These are phyloP conservation scores for Malurus leucopterus DNA, from an alignment of 2,797 vertebrate species.

Conservation along the genomic window DNA sequence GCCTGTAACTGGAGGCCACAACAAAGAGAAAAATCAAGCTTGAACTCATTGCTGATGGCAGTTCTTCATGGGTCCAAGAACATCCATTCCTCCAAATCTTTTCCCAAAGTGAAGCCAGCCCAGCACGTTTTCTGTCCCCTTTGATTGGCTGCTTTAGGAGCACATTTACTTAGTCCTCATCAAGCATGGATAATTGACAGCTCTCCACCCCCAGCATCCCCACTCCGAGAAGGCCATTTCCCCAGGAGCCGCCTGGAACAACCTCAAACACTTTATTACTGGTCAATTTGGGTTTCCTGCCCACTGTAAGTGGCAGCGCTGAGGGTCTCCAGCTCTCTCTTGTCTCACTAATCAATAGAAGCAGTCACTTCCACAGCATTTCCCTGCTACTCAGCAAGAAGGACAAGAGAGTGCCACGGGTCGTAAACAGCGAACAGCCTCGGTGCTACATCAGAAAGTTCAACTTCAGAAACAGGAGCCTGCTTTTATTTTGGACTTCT, in stretches of 20 bases:
- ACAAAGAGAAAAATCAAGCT: neutral
- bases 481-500: neutral
- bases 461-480: slow-evolving; percentile 21
- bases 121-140: neutral
- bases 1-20: neutral
- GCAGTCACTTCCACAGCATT: slow-evolving; percentile 71
- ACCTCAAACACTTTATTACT: slow-evolving; percentile 77
- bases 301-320: slow-evolving; percentile 77
- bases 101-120: neutral
- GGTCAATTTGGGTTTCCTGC: slow-evolving; percentile 78
- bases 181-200: slow-evolving; percentile 71
- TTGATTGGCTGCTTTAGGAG: neutral
- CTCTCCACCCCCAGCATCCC: slow-evolving; percentile 66
- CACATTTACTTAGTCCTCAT: slow-evolving; percentile 51
- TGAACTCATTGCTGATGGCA: neutral
- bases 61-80: neutral
- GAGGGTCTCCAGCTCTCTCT: slow-evolving; percentile 74
- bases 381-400: slow-evolving; percentile 73
- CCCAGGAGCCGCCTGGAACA: slow-evolving; percentile 71
- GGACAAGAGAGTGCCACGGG: slow-evolving; percentile 8
- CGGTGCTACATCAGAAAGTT: neutral
- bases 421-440: slow-evolving; percentile 45
- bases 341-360: slow-evolving; percentile 75
- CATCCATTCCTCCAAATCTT: neutral
- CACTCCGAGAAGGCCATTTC: slow-evolving; percentile 50